Evolutionary conservation across 2,113 vertebrate species (phyloP).

Genomic region (Chamaea fasciata): DNA sequence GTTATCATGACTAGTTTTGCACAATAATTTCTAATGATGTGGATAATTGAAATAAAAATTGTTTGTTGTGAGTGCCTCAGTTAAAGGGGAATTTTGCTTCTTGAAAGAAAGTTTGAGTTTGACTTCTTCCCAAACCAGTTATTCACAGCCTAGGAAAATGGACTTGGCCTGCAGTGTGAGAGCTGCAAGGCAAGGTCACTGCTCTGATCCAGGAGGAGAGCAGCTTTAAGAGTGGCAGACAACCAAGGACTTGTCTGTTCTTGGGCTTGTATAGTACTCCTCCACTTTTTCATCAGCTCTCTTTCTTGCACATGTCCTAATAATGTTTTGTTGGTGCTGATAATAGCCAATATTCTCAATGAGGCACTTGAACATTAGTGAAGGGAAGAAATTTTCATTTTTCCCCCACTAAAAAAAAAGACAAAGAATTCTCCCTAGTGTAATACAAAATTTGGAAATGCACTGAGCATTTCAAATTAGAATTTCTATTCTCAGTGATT

Average conservation of each 20-base stretch:
- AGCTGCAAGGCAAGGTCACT: neutral
- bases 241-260: neutral
- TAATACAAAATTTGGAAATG: neutral
- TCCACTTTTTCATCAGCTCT: neutral
- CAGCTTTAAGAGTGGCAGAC: neutral
- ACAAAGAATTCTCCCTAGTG: neutral
- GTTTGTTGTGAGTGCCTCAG: neutral
- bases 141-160: neutral
- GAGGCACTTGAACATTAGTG: neutral
- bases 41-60: neutral
- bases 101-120: neutral
- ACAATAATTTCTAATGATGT: neutral
- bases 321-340: neutral
- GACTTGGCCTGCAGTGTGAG: neutral
- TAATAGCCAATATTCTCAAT: neutral
- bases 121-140: neutral
- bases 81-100: neutral
- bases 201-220: neutral
- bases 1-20: neutral
- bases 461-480: neutral
- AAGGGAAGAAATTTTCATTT: neutral
- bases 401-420: neutral
- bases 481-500: neutral
- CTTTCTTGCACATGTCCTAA: neutral
- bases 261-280: neutral